These are phyloP conservation scores for Boleophthalmus pectinirostris DNA, from an alignment of 2,113 vertebrate species.

Conservation along the genomic window DNA sequence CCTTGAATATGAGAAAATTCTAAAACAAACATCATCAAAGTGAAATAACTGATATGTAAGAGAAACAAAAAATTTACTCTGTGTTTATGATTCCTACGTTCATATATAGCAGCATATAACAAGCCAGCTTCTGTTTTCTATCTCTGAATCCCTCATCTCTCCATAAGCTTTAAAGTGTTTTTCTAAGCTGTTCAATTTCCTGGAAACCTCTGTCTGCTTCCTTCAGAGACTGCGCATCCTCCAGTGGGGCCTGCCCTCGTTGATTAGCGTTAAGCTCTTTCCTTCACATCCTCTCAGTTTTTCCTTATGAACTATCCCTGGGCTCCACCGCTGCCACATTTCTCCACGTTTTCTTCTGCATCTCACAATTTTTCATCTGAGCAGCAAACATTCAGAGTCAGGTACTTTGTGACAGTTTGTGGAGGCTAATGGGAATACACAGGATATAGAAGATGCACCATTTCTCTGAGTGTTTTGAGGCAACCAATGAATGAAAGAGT, in stretches of 20 bases:
- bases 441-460: slow-evolving; percentile 5
- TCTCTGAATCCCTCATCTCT: not conserved
- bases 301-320: slow-evolving; percentile 22
- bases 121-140: not conserved
- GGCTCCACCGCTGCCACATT: slow-evolving; percentile 17
- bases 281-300: slow-evolving; percentile 38
- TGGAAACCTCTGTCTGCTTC: slow-evolving; percentile 43
- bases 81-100: not conserved
- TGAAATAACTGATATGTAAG: not conserved
- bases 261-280: slow-evolving; percentile 53
- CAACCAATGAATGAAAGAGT: slow-evolving; percentile 29
- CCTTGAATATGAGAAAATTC: not conserved
- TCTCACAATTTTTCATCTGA: not conserved
- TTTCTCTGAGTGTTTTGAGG: slow-evolving; percentile 16
- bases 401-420: slow-evolving; percentile 27
- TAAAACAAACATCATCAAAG: not conserved
- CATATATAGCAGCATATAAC: not conserved
- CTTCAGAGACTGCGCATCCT: slow-evolving; percentile 31
- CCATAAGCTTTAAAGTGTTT: slow-evolving; percentile 12
- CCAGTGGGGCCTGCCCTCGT: slow-evolving; percentile 37
- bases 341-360: slow-evolving; percentile 24
- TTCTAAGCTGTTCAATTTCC: slow-evolving; percentile 45
- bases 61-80: not conserved
- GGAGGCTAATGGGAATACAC: slow-evolving; percentile 50
- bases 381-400: slow-evolving; percentile 22